Evolutionary conservation across 1,140 invertebrate species (phyloP), one percentile per base, ranked within the genome.

Genomic region (Drosophila dunni): DNA sequence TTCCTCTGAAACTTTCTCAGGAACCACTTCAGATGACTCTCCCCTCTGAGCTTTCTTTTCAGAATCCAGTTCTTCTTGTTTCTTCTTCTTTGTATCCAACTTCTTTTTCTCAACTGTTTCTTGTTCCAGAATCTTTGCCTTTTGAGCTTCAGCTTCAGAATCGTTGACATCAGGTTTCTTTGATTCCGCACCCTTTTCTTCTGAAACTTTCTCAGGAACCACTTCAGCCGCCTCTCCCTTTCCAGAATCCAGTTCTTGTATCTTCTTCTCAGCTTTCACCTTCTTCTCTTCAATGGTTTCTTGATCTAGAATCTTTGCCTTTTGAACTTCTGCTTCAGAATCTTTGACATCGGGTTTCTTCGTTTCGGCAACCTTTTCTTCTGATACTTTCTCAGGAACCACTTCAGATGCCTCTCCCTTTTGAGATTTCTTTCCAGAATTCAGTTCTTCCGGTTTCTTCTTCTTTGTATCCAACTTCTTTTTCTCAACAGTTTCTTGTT

Each of bases 181-280:
- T 2, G 29, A 20, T n/a, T 40, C 34, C 6, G 33, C 11, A 1
- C 51, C n/a, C 10, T 54, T 51, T 38, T 56, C 38, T 56, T 71
- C 44, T n/a, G 24, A 29, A 1, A 60, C 33, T 11, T 74, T 74
- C 2, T 68, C 57, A 13, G 48, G 33, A 45, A 42, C 20, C 2
- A 73, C 63, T 10, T 73, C 62, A 38, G 62, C 66, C 15, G 64
- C 66, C 68, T 91, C 77, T 36, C 44, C 42, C 29, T 57, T n/a
- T 9, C 48, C 20, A 11, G 51, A 45, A 36, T 62, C 61, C 3
- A 51, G 61, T 33, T 75, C 51, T 9, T 64, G 44, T 44, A 74
- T 64, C 38, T 17, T 51, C 7, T 48, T 8, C 10, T 64, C 33
- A 0, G 8, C 50, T 36, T 66, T 63, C 0, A 68, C n/a, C 29